Evolutionary conservation across 2,888 invertebrate species (phyloP).

Genomic region (Pollenia labialis): DNA sequence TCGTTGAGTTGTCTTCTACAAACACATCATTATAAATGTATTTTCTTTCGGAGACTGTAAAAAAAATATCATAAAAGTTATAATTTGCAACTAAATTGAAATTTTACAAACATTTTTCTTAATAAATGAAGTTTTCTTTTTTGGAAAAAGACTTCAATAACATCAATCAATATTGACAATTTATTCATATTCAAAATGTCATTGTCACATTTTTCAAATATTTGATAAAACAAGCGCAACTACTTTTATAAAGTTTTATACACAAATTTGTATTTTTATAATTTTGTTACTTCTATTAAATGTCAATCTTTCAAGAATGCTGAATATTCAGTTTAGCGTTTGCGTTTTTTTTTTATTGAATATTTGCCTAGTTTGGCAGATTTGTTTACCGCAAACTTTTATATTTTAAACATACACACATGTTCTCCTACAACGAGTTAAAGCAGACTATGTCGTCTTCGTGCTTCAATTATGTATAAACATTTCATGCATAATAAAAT

Average conservation of each 20-base stretch:
- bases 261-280: no score
- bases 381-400: no score
- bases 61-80: neutral
- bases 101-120: neutral
- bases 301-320: no score
- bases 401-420: neutral
- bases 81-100: neutral
- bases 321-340: no score
- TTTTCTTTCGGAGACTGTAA: conserved; percentile 5
- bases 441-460: neutral
- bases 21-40: conserved; percentile 1
- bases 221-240: no score
- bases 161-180: neutral
- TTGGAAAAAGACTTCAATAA: neutral
- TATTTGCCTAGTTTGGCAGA: no score
- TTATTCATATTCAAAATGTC: neutral
- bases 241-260: no score
- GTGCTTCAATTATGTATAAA: conserved; percentile 63
- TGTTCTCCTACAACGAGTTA: neutral
- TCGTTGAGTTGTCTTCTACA: neutral
- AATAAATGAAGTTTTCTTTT: neutral
- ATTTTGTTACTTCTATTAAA: no score
- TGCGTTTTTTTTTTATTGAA: no score
- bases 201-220: neutral
- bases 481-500: conserved; percentile 80